Base-by-base conservation (phyloP, 2,113 vertebrate genomes). In the Cryptoleucopteryx plumbea region DNA sequence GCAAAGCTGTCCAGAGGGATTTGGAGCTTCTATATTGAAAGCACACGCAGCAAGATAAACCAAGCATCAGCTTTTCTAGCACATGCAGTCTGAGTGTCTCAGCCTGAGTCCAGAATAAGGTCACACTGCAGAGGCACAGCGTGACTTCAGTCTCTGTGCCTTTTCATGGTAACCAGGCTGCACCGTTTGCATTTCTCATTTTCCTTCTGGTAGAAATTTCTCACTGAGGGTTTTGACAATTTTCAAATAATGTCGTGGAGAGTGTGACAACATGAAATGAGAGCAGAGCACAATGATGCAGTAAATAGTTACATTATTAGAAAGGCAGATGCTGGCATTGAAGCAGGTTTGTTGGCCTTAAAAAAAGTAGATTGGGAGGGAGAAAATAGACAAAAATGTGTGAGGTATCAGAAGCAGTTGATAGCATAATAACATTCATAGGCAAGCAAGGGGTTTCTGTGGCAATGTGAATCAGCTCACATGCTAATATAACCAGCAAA, bases 261-360 rank as follows among this genome's bases (percentile, higher is more conserved):
- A 95, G 79, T 95, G 73, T 95, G 95, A 90, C 87, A 97, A 97
- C 94, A 88, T 65, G 88, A 97, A 97, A 96, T 94, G 84, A 93
- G 85, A 97, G 80, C 72, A 94, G 72, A 96, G 89, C 88, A 97
- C 96, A 97, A 84, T 84, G 93, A 96, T 96, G 96, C 94, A 97
- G 96, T 93, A 97, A 96, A 96, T 94, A 96, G 96, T 96, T 94
- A 95, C 90, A 93, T 95, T 94, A 96, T 96, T 96, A 91, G 90
- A 95, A 93, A 96, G 93, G 92, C 94, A 96, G 94, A 96, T 97
- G 82, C 93, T 93, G 65, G 85, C 65, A 84, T 42, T 88, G 96
- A 96, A 96, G 94, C 95, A 94, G 88, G 71, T 56, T 92, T 94
- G 92, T 95, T 91, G 94, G 88, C 75, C 94, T 91, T 88, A 96